Evolutionary conservation across 2,888 invertebrate genomes (phyloP), one percentile per base, ranked within the genome.

Genomic region (Tyria jacobaeae): DNA sequence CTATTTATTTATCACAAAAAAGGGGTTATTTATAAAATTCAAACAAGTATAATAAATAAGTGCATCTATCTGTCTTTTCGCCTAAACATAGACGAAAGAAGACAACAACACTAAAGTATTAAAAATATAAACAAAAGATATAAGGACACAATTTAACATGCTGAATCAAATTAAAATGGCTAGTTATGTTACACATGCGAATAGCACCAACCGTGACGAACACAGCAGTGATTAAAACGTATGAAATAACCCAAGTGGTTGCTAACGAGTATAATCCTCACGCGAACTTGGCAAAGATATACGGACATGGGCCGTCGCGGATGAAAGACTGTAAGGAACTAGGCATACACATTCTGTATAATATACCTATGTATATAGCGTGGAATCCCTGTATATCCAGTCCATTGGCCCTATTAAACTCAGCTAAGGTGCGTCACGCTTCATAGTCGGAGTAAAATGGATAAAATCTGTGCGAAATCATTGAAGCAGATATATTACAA

Each of bases 291-390:
- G 64, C 73, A 68, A 70, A 72, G 68, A 72, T 66, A 67, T 66
- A 62, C 64, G 64, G 65, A 64, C 76, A 68, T 76, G 69, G 71
- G 79, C 78, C 79, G 84, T 79, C 72, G 68, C 79, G 82, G 80
- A 78, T 80, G 84, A 82, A 77, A 75, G 71, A 80, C 74, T 84
- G 73, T 75, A 80, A 83, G 84, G 84, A 84, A 85, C 86, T 87
- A 85, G 82, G 10, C 25, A 37, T 39, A 78, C 68, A 75, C 79
- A 79, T 65, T 63, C 60, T 44, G 58, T 37, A 62, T 54, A 48
- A 57, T 54, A 57, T 55, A 31, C 50, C 53, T 48, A 17, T 58
- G 79, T 68, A 44, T 14, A 49, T 24, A 27, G 47, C 37, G 15
- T 47, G 35, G n/a, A 35, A 58, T 31, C 25, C 31, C 48, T 48